phyloP scores from a whole-genome alignment of 2,113 vertebrate species.

The Lates calcarifer region DNA sequence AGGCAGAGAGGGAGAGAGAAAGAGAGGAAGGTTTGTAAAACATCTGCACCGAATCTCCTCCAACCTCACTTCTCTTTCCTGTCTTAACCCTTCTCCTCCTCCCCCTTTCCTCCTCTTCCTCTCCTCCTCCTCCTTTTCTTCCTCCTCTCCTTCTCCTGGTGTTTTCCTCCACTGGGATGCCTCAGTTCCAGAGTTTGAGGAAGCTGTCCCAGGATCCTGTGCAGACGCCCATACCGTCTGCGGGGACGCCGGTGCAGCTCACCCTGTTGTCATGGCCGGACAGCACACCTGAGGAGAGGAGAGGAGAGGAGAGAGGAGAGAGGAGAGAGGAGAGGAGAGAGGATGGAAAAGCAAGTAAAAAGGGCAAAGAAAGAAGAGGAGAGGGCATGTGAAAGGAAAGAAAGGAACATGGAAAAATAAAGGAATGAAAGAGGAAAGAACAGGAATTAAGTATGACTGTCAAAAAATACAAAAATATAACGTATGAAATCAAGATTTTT shows the following conservation, averaged over 20 bases:
- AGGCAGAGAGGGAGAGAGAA: constrained; percentile 43
- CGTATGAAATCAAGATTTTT: too few relatives aligned
- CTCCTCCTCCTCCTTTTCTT: constrained; percentile 5
- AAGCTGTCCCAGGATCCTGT: constrained; percentile 99
- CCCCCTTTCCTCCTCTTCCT: constrained; percentile 3
- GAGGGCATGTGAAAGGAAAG: neutral
- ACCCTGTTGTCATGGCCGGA: constrained; percentile 98
- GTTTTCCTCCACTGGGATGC: neutral
- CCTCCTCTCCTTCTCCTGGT: constrained; percentile 16
- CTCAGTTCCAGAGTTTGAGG: constrained; percentile 90
- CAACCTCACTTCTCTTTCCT: neutral
- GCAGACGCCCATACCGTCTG: constrained; percentile 96
- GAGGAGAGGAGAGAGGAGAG: rapidly evolving
- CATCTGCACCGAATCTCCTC: neutral
- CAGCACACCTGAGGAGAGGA: constrained; percentile 88
- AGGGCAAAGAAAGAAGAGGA: neutral
- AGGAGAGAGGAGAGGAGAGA: neutral
- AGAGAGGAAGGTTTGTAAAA: constrained; percentile 29
- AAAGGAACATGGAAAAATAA: neutral
- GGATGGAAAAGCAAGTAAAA: neutral
- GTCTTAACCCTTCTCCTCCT: constrained; percentile 5
- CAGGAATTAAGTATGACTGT: too few relatives aligned
- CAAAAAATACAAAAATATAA: too few relatives aligned
- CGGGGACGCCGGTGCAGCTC: constrained; percentile 96
- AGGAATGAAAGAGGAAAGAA: neutral